Evolutionary conservation across 2,888 invertebrate species (phyloP).

Genomic region (Hirtodrosophila confusa): DNA sequence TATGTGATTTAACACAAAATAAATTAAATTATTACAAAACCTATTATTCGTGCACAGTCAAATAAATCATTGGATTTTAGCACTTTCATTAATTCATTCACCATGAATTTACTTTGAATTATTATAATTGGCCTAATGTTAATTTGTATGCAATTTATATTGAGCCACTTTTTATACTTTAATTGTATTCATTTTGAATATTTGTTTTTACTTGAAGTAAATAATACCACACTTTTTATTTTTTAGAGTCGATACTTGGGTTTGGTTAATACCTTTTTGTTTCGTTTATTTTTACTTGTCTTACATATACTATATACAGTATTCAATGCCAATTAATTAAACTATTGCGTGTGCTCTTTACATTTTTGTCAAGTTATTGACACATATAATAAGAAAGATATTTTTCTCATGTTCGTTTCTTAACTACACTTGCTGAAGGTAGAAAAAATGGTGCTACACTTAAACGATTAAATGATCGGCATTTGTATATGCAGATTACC

Average conservation of each 20-base stretch:
- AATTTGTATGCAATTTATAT: constrained; percentile 25
- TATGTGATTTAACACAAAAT: background rate
- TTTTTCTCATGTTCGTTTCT: constrained; percentile 1
- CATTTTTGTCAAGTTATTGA: constrained; percentile 11
- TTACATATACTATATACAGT: constrained; percentile 35
- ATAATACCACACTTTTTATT: constrained; percentile 65
- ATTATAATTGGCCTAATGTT: constrained; percentile 17
- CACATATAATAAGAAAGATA: constrained; percentile 8
- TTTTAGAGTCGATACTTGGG: constrained; percentile 17
- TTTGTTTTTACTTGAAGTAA: constrained; percentile 64
- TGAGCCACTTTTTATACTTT: constrained; percentile 27
- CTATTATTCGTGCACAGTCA: background rate
- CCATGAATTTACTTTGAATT: too few relatives aligned
- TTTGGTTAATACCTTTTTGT: background rate
- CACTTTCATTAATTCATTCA: constrained; percentile 2
- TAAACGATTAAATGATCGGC: constrained; percentile 35
- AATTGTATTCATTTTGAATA: constrained; percentile 18
- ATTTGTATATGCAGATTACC: constrained; percentile 18
- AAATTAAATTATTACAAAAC: constrained; percentile 2
- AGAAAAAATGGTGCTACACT: constrained; percentile 66
- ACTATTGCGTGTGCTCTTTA: too few relatives aligned
- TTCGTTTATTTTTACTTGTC: background rate
- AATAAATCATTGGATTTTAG: constrained; percentile 21
- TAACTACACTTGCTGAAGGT: constrained; percentile 40
- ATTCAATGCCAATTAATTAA: constrained; percentile 16